Base-by-base conservation (phyloP, 2,113 vertebrate genomes). In the Octodon degus region DNA sequence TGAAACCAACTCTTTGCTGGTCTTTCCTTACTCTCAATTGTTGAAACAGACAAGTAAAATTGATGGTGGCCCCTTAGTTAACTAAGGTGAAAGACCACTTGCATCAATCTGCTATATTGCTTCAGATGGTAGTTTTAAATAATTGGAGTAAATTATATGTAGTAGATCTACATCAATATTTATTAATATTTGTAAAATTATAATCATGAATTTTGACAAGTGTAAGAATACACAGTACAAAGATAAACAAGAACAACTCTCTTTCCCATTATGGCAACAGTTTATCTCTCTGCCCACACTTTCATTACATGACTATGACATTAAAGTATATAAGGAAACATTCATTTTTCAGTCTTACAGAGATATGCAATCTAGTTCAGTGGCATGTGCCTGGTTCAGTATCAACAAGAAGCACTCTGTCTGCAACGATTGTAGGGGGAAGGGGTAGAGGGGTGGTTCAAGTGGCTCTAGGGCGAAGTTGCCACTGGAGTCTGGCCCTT, bases 151-250 rank as follows among this genome's bases (percentile, higher is more conserved):
- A 84, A 93, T 97, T 70, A 81, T 40, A 70, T 43, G 7, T 70
- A 27, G 22, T 77, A 77, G 76, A 95, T 20, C 19, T 95, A 37
- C 34, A 63, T 65, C 53, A 34, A 84, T 8, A 74, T 79, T 79
- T 80, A 55, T 85, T 91, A 89, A 80, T 89, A 76, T 87, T 89
- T 92, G 27, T 84, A n/a, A 88, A 63, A 80, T 93, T 74, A 47
- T 88, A 30, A 79, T 4, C 14, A 30, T 62, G 0, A 30, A 82
- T 96, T 86, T 89, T 95, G 84, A 90, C 5, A 58, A 34, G 20
- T 22, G 55, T 58, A 67, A 53, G 20, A 53, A 83, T 65, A 34
- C 16, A 43, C 13, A 43, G 70, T 58, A 53, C 25, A 95, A 82
- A 92, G 19, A 62, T 68, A 81, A 86, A 60, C 50, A 79, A n/a